Conservation (phyloP, 2,888 invertebrate genomes). For the Lottia gigantea region DNA sequence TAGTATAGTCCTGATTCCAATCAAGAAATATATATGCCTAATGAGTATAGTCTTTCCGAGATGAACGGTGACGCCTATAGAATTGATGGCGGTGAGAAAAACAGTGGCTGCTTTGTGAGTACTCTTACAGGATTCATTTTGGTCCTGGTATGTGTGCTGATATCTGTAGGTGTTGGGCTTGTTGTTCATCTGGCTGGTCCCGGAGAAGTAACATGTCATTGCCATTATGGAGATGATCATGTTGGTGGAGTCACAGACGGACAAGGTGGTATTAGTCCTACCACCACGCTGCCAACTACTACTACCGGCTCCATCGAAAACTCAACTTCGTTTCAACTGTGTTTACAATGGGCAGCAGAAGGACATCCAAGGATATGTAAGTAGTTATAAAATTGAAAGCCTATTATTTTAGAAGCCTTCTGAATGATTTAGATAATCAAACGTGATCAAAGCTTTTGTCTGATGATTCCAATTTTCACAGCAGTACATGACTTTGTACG, state of each 20-base stretch:
- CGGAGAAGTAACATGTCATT: conserved; percentile 61
- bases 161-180: conserved; percentile 55
- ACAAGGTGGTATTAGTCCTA: not conserved
- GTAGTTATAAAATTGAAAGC: conserved; percentile 12
- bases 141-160: conserved; percentile 43
- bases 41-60: too few species aligned
- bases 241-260: conserved; percentile 13
- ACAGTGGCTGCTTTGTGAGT: conserved; percentile 37
- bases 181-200: conserved; percentile 51
- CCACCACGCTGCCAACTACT: conserved; percentile 5
- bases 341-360: conserved; percentile 30
- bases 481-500: too few species aligned
- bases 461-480: too few species aligned
- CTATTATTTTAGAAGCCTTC: too few species aligned
- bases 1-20: too few species aligned
- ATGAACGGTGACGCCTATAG: too few species aligned
- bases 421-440: too few species aligned
- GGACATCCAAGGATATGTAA: conserved; percentile 38
- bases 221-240: conserved; percentile 27
- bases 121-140: conserved; percentile 46
- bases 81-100: not conserved
- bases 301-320: conserved; percentile 15
- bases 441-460: too few species aligned
- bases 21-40: too few species aligned
- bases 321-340: conserved; percentile 24